Evolutionary conservation across 2,113 vertebrate species (phyloP).

Genomic region (Brevimyrus niger): DNA sequence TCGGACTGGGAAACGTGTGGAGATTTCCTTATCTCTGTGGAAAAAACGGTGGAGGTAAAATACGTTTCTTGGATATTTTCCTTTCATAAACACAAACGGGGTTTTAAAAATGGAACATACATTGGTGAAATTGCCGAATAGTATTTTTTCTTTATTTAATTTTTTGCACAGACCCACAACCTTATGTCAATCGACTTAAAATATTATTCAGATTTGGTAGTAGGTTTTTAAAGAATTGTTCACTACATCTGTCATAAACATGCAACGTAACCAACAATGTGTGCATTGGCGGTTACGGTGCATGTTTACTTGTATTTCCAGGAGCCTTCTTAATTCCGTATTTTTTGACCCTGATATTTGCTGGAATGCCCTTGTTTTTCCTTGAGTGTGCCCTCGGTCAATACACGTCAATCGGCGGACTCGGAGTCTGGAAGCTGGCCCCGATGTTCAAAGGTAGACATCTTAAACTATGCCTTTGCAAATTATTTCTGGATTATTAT

Average conservation of each 20-base stretch:
- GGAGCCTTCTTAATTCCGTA: conserved; percentile 97
- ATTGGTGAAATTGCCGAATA: not conserved
- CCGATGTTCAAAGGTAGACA: conserved; percentile 94
- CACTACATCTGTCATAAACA: not conserved
- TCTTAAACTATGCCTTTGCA: not conserved
- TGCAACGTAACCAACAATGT: not conserved
- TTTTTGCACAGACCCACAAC: not conserved
- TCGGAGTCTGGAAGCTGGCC: conserved; percentile 96
- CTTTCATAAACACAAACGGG: not conserved
- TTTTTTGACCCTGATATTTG: conserved; percentile 96
- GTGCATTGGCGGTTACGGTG: not conserved
- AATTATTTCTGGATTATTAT: not conserved
- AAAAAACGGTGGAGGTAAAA: conserved; percentile 93
- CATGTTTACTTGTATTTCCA: conserved; percentile 37
- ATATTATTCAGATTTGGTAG: not conserved
- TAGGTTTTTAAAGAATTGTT: not conserved
- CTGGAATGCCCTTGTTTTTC: conserved; percentile 91
- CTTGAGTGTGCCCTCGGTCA: conserved; percentile 89
- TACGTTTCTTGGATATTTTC: not conserved
- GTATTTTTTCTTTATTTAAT: not conserved
- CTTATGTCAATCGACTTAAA: not conserved
- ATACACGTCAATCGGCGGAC: conserved; percentile 91
- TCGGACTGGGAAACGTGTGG: conserved; percentile 97
- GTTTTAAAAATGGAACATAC: not conserved
- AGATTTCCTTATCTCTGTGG: conserved; percentile 96